phyloP scores from a whole-genome alignment of 1,140 invertebrate genomes.

The Meloidogyne hapla region DNA sequence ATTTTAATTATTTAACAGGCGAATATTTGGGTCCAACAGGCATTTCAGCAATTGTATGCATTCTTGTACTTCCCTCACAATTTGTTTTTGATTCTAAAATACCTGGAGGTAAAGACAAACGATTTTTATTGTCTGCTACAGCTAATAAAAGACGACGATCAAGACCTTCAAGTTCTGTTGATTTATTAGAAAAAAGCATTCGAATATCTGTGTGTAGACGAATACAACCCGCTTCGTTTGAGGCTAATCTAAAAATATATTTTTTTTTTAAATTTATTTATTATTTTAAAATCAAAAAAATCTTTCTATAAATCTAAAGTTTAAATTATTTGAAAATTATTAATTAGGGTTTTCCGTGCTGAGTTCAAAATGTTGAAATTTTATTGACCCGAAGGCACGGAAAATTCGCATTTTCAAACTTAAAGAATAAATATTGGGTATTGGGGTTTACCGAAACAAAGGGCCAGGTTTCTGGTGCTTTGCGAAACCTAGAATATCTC shows the following conservation, averaged over 20 bases:
- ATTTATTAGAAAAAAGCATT: constrained; percentile 42
- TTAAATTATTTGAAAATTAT: no score
- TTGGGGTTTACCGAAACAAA: no score
- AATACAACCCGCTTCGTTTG: constrained; percentile 19
- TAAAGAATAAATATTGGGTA: no score
- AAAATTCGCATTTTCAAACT: no score
- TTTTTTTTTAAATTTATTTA: not conserved
- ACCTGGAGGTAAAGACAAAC: not conserved
- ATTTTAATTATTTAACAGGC: constrained; percentile 21
- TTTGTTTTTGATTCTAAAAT: not conserved
- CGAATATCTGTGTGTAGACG: constrained; percentile 32
- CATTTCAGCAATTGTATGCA: constrained; percentile 25
- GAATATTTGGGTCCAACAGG: constrained; percentile 31
- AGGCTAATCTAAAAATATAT: constrained; percentile 24
- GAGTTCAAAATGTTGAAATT: no score
- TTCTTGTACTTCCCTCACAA: not conserved
- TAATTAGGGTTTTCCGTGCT: no score
- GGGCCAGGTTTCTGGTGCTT: no score
- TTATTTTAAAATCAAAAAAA: not conserved
- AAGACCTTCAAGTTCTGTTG: constrained; percentile 35
- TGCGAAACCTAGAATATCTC: no score
- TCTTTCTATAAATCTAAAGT: not conserved
- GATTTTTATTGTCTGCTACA: not conserved
- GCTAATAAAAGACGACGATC: constrained; percentile 22
- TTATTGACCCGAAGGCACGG: no score